Conservation (phyloP, 1,140 invertebrate genomes). For the Sinonovacula constricta region DNA sequence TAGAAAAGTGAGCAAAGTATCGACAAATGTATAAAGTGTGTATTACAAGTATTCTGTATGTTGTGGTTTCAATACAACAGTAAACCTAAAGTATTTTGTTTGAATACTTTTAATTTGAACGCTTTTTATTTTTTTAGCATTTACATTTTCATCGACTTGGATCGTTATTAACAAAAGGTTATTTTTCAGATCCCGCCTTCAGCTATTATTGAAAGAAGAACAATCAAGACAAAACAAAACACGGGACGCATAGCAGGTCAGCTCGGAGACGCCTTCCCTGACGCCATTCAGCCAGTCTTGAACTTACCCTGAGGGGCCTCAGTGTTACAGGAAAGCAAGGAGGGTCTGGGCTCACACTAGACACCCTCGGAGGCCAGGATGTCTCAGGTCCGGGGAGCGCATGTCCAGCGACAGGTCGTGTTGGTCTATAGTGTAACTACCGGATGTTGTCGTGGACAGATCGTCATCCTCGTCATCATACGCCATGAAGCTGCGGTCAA, state of each 20-base stretch:
- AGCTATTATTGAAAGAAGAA: too few relatives aligned
- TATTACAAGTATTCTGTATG: too few relatives aligned
- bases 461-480: constrained; percentile 49
- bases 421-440: constrained; percentile 52
- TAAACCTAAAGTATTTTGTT: too few relatives aligned
- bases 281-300: not conserved
- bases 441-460: constrained; percentile 48
- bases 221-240: not conserved
- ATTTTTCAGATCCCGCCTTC: too few relatives aligned
- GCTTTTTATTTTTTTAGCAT: too few relatives aligned
- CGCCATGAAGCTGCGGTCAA: constrained; percentile 46
- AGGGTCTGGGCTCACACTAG: constrained; percentile 30
- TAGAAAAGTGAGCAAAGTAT: too few relatives aligned
- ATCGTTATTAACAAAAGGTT: too few relatives aligned
- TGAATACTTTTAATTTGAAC: too few relatives aligned
- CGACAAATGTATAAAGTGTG: too few relatives aligned
- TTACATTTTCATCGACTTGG: too few relatives aligned
- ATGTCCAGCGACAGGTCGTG: constrained; percentile 39
- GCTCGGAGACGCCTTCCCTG: not conserved
- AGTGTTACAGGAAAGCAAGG: not conserved
- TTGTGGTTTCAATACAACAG: too few relatives aligned
- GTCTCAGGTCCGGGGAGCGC: constrained; percentile 11
- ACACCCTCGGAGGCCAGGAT: constrained; percentile 16
- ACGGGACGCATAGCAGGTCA: not conserved
- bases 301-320: too few relatives aligned